Evolutionary conservation across 2,113 vertebrate genomes (phyloP), one percentile per base, ranked within the genome.

Genomic region (Aleadryas rufinucha): DNA sequence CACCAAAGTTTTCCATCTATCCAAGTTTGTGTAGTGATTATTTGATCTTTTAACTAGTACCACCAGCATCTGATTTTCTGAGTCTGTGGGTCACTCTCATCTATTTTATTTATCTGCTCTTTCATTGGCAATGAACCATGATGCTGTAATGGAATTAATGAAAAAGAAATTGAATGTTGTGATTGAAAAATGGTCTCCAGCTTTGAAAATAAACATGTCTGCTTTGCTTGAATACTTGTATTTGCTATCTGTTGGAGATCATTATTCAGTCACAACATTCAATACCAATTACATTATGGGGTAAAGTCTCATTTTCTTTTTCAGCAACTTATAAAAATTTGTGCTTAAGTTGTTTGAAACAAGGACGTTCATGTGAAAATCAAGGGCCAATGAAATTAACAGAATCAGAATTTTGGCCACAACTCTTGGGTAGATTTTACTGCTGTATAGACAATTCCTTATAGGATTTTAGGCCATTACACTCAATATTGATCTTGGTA

Each of bases 191-290:
- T 89, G 37, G 39, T 77, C 93, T 97, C 94, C 92, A 27, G 90
- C 94, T 88, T 98, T 97, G 97, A 97, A 97, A 97, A 96, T 95
- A 97, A 97, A 97, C 84, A 76, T 94, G 87, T 93, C 92, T 14
- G 6, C 78, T 75, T 95, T 42, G 12, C 72, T 84, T 93, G 57
- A 83, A 57, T 95, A 89, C 89, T 97, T 97, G 86, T 93, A 95
- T 98, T 96, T 3, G 0, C 54, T 94, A 44, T 95, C 94, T 87
- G 87, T 90, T 80, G 96, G 97, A 96, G 82, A 86, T 95, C 80
- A 90, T 97, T 97, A 95, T 94, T 71, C 91, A 90, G 44, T 74
- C 71, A 69, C 57, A 94, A 52, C 30, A 71, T 87, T 94, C 64
- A 94, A 77, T 96, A 96, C 44, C 93, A 72, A 45, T 85, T 78